Percentiles rank a stretch among this genome's conserved stretches.
Evolutionary conservation across 1,140 invertebrate species (phyloP).

Genomic region (Thaumetopoea pityocampa): DNA sequence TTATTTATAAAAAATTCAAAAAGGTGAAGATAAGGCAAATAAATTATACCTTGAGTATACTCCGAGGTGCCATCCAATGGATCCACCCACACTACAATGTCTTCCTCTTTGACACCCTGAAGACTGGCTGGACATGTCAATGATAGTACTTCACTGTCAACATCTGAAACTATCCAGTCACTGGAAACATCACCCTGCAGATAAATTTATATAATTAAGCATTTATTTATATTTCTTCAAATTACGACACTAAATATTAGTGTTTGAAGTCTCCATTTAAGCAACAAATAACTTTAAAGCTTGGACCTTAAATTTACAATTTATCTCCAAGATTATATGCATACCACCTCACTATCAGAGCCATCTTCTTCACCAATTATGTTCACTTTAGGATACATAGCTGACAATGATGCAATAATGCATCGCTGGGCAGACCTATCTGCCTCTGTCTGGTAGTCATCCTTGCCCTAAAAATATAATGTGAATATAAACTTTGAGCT

Average conservation of each 20-base stretch:
- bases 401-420: slow-evolving; percentile 90
- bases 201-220: slow-evolving; percentile 6
- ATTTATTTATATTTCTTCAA: too few species aligned
- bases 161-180: slow-evolving; percentile 84
- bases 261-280: too few species aligned
- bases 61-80: slow-evolving; percentile 98
- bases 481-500: background rate
- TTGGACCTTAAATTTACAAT: slow-evolving; percentile 7
- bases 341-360: slow-evolving; percentile 75
- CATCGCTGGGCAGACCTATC: slow-evolving; percentile 95
- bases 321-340: background rate
- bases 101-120: slow-evolving; percentile 80
- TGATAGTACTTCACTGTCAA: slow-evolving; percentile 83
- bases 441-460: slow-evolving; percentile 98
- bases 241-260: too few species aligned
- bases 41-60: slow-evolving; percentile 85
- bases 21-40: too few species aligned
- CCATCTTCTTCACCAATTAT: slow-evolving; percentile 96
- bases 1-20: too few species aligned
- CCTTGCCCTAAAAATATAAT: slow-evolving; percentile 80
- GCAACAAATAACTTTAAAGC: too few species aligned
- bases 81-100: slow-evolving; percentile 97
- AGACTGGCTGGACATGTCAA: slow-evolving; percentile 83
- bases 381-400: slow-evolving; percentile 89
- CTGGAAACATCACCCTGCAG: slow-evolving; percentile 76